Conservation (phyloP, 2,888 invertebrate species). For the Drosophila mimica region DNA sequence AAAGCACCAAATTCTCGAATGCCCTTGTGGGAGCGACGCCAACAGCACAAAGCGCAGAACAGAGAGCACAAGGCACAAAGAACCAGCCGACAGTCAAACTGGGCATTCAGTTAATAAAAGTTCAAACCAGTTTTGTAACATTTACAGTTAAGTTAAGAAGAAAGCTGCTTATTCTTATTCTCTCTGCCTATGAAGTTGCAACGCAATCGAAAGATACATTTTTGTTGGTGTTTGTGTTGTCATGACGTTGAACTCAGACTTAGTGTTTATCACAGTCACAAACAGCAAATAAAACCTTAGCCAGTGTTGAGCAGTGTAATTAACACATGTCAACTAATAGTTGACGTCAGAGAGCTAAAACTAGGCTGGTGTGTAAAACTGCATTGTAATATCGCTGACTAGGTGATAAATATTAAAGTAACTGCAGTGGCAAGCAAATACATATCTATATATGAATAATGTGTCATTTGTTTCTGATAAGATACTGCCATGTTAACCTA, state of each 20-base stretch:
- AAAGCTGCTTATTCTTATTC: conserved; percentile 33
- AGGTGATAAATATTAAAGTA: conserved; percentile 18
- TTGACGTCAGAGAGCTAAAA: conserved; percentile 18
- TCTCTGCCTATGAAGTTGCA: conserved; percentile 4
- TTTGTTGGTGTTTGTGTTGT: background rate
- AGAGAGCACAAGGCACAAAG: conserved; percentile 11
- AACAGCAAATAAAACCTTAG: background rate
- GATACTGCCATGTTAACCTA: conserved; percentile 1
- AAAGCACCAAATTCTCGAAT: conserved; percentile 49
- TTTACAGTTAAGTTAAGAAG: conserved; percentile 45
- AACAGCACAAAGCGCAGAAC: background rate
- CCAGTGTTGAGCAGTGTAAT: conserved; percentile 37
- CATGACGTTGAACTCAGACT: conserved; percentile 36
- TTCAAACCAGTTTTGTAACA: conserved; percentile 59
- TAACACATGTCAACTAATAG: conserved; percentile 39
- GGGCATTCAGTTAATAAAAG: conserved; percentile 37
- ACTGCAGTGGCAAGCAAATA: conserved; percentile 12
- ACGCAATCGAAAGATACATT: conserved; percentile 41
- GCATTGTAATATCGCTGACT: conserved; percentile 23
- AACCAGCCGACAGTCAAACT: conserved; percentile 11
- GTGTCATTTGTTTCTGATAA: conserved; percentile 13
- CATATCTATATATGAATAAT: background rate
- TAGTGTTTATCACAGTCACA: background rate
- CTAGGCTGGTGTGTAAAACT: conserved; percentile 9
- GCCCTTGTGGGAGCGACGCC: conserved; percentile 61